Base-by-base conservation (phyloP, 2,113 vertebrate species). In the Centrocercus urophasianus region DNA sequence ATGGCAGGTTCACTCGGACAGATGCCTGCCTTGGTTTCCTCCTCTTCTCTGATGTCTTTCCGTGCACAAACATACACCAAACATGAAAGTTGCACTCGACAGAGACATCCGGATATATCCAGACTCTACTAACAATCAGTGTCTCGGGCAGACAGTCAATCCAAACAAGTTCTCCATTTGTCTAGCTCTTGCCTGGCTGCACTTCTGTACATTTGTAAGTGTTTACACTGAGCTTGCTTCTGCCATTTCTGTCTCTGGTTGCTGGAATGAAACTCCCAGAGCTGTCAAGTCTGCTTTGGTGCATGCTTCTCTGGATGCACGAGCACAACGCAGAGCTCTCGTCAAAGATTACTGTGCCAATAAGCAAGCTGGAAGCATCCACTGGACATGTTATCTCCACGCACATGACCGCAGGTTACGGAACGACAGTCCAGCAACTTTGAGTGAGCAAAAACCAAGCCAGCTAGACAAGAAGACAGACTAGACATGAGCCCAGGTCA, bases 91-190 rank as follows among this genome's bases (percentile, higher is more conserved):
- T 95, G 89, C 86, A 95, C 83, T 93, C 66, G 48, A 96, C 32
- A 21, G 95, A 96, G 96, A 96, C 94, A 94, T 95, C 93, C 89
- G 91, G 95, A 96, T 59, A 0, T 94, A 96, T 93, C 86, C 96
- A 96, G 96, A 95, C 96, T 96, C 96, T 96, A 92, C 95, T 96
- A 96, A 96, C 91, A 96, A 96, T 96, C 96, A 93, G 94, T 63
- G 94, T 96, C 96, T 95, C 91, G 96, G 96, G 96, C 96, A 96
- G 96, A 94, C 92, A 96, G 95, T 96, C 96, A 96, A 96, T 94
- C 95, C 95, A 96, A 96, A 96, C 96, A 96, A 96, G 90, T 83
- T 95, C 93, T 85, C 89, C 94, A 87, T 95, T 96, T 96, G 96
- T 96, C 96, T 96, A 93, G 94, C 91, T 84, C 91, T 96, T 92